Conservation (phyloP, 2,888 invertebrate genomes). For the Eupeodes latifasciatus region DNA sequence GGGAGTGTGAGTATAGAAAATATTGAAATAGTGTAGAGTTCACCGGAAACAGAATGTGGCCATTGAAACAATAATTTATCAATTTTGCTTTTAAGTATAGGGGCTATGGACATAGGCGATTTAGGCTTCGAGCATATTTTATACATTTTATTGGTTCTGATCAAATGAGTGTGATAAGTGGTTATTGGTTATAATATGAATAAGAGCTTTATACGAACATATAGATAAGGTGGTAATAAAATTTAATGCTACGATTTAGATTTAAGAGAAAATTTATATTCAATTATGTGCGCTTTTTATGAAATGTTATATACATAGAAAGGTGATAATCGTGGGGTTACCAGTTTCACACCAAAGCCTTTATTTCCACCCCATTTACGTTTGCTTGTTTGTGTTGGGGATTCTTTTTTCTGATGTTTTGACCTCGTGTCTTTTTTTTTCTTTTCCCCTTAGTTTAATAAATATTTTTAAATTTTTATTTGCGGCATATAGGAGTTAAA, state of each 20-base stretch:
- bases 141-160: constrained; percentile 4
- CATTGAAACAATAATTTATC: constrained; percentile 31
- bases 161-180: constrained; percentile 10
- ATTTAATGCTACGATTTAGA: constrained; percentile 10
- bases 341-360: no score
- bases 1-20: not conserved
- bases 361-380: no score
- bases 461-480: no score
- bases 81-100: constrained; percentile 4
- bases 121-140: no score
- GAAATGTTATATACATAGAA: no score
- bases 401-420: no score
- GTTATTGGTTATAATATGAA: constrained; percentile 10
- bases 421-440: no score
- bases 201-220: not conserved
- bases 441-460: no score
- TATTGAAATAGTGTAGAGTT: constrained; percentile 5
- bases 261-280: not conserved
- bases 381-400: no score
- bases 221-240: constrained; percentile 1
- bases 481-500: no score
- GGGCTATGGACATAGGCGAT: not conserved
- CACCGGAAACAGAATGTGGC: not conserved
- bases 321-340: no score
- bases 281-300: not conserved